Base-by-base conservation (phyloP, 92 coral and sea anemone genomes). In the Palythoa heliodiscus region DNA sequence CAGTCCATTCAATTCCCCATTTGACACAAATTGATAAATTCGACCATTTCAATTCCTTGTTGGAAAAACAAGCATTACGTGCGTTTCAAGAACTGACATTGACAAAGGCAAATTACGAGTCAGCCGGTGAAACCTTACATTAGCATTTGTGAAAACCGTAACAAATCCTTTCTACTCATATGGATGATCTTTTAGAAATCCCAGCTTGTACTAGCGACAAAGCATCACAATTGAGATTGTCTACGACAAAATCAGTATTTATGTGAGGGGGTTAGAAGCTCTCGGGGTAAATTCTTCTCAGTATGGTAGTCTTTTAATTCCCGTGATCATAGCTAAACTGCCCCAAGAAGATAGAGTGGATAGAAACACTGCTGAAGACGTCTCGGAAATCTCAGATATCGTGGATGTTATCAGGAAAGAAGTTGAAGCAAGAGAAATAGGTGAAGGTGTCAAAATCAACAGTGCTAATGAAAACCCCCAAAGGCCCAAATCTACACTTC, bases 131-230 rank as follows among this genome's bases (percentile, higher is more conserved):
- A n/a, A 72, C 79, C 14, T 81, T 91, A 20, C 78, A 91, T 0
- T 76, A 88, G 19, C 75, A 91, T 9, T 84, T 84, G 75, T 87
- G 89, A 47, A 75, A 71, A 40, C 85, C 92, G 22, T 86, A 89
- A 47, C 87, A 91, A 79, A 52, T 91, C 5, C 86, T 91, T 70
- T 75, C 86, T 38, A 91, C 90, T 12, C 92, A 86, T 67, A 91
- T 88, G 88, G 94, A 92, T 50, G 88, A 92, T 69, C 76, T 91
- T 24, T 64, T 92, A n/a, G 89, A 89, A 22, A 69, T 92, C 20
- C 83, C 86, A 20, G 84, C 84, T 22, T 86, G 92, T 73, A 39
- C 73, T 19, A 78, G 61, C 39, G 88, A 90, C 53, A 75, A 73
- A 52, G 63, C 90, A 77, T 55, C 81, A n/a, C 47, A 71, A 48